phyloP scores from a whole-genome alignment of 23 tunicate genomes.

The Trididemnum miniatum region DNA sequence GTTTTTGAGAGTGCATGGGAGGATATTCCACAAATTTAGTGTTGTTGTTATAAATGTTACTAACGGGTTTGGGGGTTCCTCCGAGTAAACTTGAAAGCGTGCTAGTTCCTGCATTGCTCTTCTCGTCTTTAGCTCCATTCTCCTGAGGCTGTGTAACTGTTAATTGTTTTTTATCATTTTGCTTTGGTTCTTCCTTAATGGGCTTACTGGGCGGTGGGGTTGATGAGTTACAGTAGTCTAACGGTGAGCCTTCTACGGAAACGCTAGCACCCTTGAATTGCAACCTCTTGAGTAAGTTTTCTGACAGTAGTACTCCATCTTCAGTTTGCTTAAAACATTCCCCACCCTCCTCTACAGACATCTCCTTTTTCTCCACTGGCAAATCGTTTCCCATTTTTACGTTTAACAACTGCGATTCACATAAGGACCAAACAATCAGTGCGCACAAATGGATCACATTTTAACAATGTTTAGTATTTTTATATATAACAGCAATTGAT shows the following conservation, averaged over 20 bases:
- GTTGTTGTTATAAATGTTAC: too few relatives aligned
- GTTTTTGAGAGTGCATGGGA: neutral
- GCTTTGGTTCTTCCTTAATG: neutral
- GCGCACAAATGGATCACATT: too few relatives aligned
- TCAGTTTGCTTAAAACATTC: neutral
- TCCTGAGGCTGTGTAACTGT: neutral
- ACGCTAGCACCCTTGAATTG: neutral
- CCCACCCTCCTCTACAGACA: neutral
- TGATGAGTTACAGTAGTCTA: too few relatives aligned
- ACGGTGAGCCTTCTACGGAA: too few relatives aligned
- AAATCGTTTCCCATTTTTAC: too few relatives aligned
- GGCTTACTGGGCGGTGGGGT: neutral
- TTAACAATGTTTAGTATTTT: too few relatives aligned
- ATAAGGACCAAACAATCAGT: too few relatives aligned
- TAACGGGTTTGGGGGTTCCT: neutral
- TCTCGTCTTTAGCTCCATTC: neutral
- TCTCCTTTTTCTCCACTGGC: neutral
- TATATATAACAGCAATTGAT: too few relatives aligned
- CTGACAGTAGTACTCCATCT: constrained; percentile 1
- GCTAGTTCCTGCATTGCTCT: neutral
- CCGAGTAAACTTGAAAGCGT: too few relatives aligned
- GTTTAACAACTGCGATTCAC: too few relatives aligned
- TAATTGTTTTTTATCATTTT: neutral
- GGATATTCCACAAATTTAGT: too few relatives aligned
- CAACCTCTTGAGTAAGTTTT: neutral